Evolutionary conservation across 23 tunicate species (phyloP), one percentile per base, ranked within the genome.

Genomic region (Phallusia fumigata): DNA sequence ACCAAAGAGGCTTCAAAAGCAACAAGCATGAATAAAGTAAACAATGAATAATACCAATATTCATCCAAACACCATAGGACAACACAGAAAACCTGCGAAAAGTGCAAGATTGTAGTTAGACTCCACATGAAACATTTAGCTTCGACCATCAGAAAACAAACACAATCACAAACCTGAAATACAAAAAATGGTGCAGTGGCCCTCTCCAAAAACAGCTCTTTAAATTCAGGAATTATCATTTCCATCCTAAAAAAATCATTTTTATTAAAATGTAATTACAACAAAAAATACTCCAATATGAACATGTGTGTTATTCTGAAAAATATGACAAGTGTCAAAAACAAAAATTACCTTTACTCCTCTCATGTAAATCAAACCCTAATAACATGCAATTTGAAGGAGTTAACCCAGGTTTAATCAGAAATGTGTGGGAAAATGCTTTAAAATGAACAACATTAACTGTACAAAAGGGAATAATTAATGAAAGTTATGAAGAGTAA

Each of bases 171-270:
- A 0, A 94, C 98, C 85, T 94, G 98, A 73, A 94, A 94, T 5
- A 95, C 99, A 78, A 95, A 95, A 52, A 95, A 95, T 0, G 99
- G 99, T 51, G 99, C 99, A 69, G 99, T 91, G 0, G 99, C 99
- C 80, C 99, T 86, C 80, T 95, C 99, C 49, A 75, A 69, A 81
- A 95, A 95, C 21, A 95, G 78, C 84, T 87, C 95, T 76, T 86
- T 86, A 65, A 95, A 95, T 52, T 90, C 96, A 28, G 99, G 99
- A 64, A 90, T 81, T 35, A 87, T 88, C 95, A 95, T 95, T 64
- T 86, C 92, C 99, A 95, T 90, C 80, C 95, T 95, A 65, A 2
- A 85, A 82, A 72, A 0, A n/a, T n/a, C n/a, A n/a, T n/a, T n/a
- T n/a, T n/a, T n/a, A n/a, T n/a, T n/a, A n/a, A n/a, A n/a, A n/a